Evolutionary conservation across 2,888 invertebrate genomes (phyloP), one percentile per base, ranked within the genome.

Genomic region (Hybos culiciformis): DNA sequence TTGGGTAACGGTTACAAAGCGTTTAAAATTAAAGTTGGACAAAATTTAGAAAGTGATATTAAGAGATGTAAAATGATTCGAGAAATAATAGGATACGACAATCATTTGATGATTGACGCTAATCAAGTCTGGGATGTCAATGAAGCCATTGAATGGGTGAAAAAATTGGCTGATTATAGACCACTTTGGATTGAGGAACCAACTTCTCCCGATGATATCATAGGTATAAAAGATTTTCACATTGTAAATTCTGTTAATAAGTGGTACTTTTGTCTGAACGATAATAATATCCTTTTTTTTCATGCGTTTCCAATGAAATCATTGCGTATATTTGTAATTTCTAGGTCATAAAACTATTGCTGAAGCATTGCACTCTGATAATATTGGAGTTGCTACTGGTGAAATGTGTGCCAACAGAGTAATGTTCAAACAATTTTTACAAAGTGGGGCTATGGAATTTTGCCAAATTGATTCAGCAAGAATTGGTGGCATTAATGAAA

Each of bases 101-200:
- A 78, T 42, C 68, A 73, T 50, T 66, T 92, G 72, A 87, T 88
- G 86, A 74, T 88, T 4, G 88, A 90, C 58, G 86, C 88, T 0
- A 90, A 90, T 63, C 88, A 86, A 71, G 77, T 82, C 2, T 93
- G 92, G 91, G 83, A 84, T 55, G 83, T 90, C 4, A 68, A 77
- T 43, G 78, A 87, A 62, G 83, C 92, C 0, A 84, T 92, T 45
- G 77, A 78, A 11, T 91, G 90, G 87, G 83, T 88, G 80, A 78
- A 77, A 59, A 66, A 78, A 41, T 63, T 92, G 45, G 75, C 80
- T 2, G 73, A 78, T 32, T 79, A 80, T 55, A 80, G 82, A 52
- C 78, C 82, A 3, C 62, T 79, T 42, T 93, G 91, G 91, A 90
- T 93, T 44, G 92, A 93, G 62, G 92, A 93, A 58, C 92, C 92